Base-by-base conservation (phyloP, 2,113 vertebrate genomes). In the Platysternon megacephalum region DNA sequence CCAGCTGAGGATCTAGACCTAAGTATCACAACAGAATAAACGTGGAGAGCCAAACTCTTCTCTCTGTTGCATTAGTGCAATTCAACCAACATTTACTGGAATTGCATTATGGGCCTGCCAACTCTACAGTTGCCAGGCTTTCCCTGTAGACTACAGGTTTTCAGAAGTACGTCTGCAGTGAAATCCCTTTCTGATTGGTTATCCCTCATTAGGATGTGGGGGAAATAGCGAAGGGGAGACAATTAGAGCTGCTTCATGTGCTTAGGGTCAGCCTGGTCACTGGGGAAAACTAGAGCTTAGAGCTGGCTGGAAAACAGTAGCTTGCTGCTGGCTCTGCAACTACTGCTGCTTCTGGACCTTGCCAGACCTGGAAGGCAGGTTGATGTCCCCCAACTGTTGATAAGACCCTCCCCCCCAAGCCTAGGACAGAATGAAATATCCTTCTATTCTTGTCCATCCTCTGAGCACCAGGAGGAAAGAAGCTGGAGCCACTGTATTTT, bases 41-140 rank as follows among this genome's bases (percentile, higher is more conserved):
- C 24, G 19, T 11, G 5, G 81, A 89, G 48, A 35, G 55, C 11
- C 39, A 61, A 68, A 5, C 42, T 89, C 14, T 13, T 80, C 7
- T 53, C 56, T n/a, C 1, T 0, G 13, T 55, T 42, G 2, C 11
- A 4, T 13, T 65, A 51, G 28, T 72, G 72, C 35, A 61, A 0
- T n/a, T 81, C 52, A 82, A 1, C 52, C 42, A 12, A 6, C 2
- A 46, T 68, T 68, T 51, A 13, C 2, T 19, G 74, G 21, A 68
- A 8, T 82, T 80, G 44, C 8, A 4, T 6, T 48, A 16, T 12
- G 52, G 81, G 35, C 4, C 1, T 0, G 0, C 17, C 84, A 93
- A 32, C 17, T 78, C 48, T 84, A 90, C 56, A 65, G 68, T 78
- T 89, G 72, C 21, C 17, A 21, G 58, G 32, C 22, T 91, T 94